Base-by-base conservation (phyloP, 1,140 invertebrate species). In the Argopecten irradians region DNA sequence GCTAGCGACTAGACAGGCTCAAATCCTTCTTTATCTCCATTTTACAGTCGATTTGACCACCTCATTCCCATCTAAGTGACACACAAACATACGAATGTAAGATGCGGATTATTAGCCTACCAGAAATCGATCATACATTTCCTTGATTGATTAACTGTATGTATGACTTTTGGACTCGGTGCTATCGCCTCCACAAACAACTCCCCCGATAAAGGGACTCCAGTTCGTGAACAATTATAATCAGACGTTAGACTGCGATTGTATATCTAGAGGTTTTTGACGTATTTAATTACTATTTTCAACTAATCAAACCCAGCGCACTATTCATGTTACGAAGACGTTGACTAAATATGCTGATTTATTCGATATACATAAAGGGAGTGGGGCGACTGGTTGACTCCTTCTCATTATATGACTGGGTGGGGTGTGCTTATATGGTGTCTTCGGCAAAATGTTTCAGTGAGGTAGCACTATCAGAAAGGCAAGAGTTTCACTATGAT, bases 101-200 rank as follows among this genome's bases (percentile, higher is more conserved):
- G n/a, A 8, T 28, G 55, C 55, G 22, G 55, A 71, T 71, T 71
- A 71, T 71, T 71, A 16, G 22, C n/a, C 55, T n/a, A n/a, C n/a
- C 55, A 71, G 55, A 71, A 71, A 71, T 71, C 55, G 55, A 71
- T 71, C 55, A 71, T 71, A 71, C n/a, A 71, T 71, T 28, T n/a
- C 13, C n/a, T 16, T 71, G 55, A 71, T 71, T 71, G 55, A 71
- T 71, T 71, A 28, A 22, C 13, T 71, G 22, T 71, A 71, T 71
- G 3, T 71, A 5, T 71, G 55, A 28, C 55, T 71, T 71, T 28
- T 71, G 55, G 55, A 71, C 55, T n/a, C 14, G 55, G n/a, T 22
- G 55, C 55, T 71, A 71, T 28, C 55, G 22, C 28, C 8, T 28
- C 55, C n/a, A 71, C 11, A 71, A n/a, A 71, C 55, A n/a, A n/a